These are phyloP conservation scores for Galemys pyrenaicus DNA, from an alignment of 2,113 vertebrate species.

Conservation along the genomic window DNA sequence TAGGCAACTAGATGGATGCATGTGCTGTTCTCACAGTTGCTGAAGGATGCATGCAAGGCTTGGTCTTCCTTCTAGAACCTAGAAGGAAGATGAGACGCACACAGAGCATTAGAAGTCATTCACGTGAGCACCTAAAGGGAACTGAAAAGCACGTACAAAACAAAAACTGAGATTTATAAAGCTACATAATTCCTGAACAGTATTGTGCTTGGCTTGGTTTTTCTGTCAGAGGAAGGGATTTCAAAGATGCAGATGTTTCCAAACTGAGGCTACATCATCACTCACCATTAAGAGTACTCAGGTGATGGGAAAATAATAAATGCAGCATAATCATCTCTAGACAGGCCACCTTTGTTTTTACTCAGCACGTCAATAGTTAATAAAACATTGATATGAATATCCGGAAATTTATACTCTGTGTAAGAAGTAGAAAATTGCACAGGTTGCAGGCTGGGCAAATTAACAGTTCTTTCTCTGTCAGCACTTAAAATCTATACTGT, in stretches of 20 bases:
- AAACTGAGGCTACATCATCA: background rate
- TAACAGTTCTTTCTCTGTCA: slow-evolving; percentile 76
- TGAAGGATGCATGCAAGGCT: background rate
- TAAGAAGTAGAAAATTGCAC: slow-evolving; percentile 65
- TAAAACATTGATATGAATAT: slow-evolving; percentile 57
- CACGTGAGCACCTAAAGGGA: background rate
- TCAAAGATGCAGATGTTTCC: background rate
- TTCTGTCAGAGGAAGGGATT: slow-evolving; percentile 6
- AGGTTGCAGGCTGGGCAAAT: slow-evolving; percentile 77
- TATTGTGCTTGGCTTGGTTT: slow-evolving; percentile 37
- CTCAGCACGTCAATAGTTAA: slow-evolving; percentile 58
- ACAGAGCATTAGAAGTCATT: background rate
- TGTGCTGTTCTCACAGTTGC: background rate
- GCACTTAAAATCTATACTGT: slow-evolving; percentile 71
- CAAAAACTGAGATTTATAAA: background rate
- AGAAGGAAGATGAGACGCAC: background rate
- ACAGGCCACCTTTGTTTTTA: background rate
- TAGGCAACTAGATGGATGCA: background rate
- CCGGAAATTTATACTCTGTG: slow-evolving; percentile 53
- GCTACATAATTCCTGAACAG: background rate
- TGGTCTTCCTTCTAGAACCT: background rate
- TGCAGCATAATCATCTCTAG: background rate
- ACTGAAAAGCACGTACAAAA: background rate
- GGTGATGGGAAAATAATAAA: background rate
- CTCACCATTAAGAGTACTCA: background rate